These are phyloP conservation scores for Synanthedon vespiformis DNA, from an alignment of 2,888 invertebrate species.

Conservation along the genomic window DNA sequence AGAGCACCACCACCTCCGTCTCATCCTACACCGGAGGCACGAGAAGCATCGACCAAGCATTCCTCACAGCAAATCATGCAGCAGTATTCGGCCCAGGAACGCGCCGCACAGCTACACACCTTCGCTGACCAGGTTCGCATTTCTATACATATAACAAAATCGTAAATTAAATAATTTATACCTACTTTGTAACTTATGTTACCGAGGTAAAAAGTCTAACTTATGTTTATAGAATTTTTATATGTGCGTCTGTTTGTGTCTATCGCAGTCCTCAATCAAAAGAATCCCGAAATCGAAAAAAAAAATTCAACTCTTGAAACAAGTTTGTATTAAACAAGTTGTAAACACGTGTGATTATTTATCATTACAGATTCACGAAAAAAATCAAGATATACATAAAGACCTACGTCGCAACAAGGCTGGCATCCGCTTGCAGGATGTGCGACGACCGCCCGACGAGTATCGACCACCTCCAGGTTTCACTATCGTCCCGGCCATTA, in stretches of 20 bases:
- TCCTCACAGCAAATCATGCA: constrained; percentile 39
- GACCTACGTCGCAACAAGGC: constrained; percentile 74
- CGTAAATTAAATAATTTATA: not conserved
- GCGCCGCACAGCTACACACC: constrained; percentile 52
- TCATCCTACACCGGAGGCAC: constrained; percentile 26
- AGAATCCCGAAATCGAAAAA: too few relatives aligned
- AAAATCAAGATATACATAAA: constrained; percentile 76
- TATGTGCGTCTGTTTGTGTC: too few relatives aligned
- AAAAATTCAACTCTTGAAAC: too few relatives aligned
- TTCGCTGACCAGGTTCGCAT: constrained; percentile 53
- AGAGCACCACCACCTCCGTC: constrained; percentile 51
- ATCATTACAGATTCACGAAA: constrained; percentile 69
- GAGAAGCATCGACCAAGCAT: constrained; percentile 17
- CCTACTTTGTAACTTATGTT: not conserved
- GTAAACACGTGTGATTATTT: too few relatives aligned
- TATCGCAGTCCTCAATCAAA: too few relatives aligned
- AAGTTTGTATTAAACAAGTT: too few relatives aligned
- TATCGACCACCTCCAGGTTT: constrained; percentile 75
- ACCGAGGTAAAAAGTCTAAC: too few relatives aligned
- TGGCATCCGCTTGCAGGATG: constrained; percentile 64
- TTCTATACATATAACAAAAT: not conserved
- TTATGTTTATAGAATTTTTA: too few relatives aligned
- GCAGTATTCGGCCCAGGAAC: constrained; percentile 55
- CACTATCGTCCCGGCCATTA: constrained; percentile 67
- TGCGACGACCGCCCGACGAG: constrained; percentile 67